These are phyloP conservation scores for Cheirogaleus medius DNA, from an alignment of 2,113 vertebrate genomes.

Conservation along the genomic window DNA sequence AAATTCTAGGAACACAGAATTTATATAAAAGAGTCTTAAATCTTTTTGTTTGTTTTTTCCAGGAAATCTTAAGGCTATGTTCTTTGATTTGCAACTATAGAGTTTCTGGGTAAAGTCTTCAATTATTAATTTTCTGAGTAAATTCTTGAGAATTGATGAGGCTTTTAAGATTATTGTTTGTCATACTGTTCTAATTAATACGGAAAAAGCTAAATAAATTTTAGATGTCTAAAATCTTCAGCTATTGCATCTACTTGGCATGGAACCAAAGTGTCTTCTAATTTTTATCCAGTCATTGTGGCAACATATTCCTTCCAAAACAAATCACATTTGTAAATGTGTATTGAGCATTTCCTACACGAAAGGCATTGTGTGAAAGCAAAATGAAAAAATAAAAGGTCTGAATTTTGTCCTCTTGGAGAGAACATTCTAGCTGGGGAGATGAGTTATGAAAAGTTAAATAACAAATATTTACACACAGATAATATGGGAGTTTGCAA, in stretches of 20 bases:
- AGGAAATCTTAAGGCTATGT: constrained; percentile 30
- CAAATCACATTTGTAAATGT: background rate
- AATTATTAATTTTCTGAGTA: constrained; percentile 52
- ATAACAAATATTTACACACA: background rate
- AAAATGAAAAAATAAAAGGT: background rate
- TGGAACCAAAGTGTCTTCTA: background rate
- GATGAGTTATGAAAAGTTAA: background rate
- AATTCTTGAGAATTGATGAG: constrained; percentile 47
- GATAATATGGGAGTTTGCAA: background rate
- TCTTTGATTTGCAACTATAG: constrained; percentile 42
- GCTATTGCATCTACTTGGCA: background rate
- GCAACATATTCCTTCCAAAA: background rate
- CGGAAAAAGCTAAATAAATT: background rate
- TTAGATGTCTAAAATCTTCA: constrained; percentile 30
- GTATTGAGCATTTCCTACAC: background rate
- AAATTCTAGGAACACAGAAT: constrained; percentile 30
- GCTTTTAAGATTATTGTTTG: constrained; percentile 12
- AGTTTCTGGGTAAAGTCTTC: constrained; percentile 54
- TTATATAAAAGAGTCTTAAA: background rate
- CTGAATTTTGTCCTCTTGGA: background rate
- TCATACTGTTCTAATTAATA: constrained; percentile 47
- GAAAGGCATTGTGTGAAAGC: background rate
- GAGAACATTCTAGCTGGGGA: background rate
- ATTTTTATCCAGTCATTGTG: background rate
- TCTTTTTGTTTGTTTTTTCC: constrained; percentile 49